phyloP scores from a whole-genome alignment of 1,140 invertebrate genomes.

The Heliconius nattereri region DNA sequence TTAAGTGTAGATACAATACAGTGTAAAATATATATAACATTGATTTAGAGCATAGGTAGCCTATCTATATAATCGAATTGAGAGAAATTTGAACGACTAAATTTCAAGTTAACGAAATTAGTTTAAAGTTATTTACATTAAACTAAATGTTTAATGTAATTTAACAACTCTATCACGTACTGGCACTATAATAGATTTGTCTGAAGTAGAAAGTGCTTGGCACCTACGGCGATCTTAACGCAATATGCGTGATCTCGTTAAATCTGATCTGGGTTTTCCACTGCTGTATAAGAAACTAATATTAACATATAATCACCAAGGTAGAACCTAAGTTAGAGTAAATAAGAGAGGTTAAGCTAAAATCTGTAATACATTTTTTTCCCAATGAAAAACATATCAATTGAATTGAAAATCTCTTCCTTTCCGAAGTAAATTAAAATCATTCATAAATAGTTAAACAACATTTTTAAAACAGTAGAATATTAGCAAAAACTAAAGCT shows the following conservation, averaged over 20 bases:
- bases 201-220: conserved; percentile 50
- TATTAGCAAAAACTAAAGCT: not conserved
- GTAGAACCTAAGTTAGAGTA: no score
- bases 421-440: no score
- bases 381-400: not conserved
- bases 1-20: no score
- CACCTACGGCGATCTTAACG: conserved; percentile 37
- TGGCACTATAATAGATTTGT: not conserved
- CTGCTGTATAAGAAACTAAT: not conserved
- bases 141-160: not conserved
- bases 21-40: no score
- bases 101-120: not conserved
- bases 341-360: no score
- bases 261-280: conserved; percentile 25
- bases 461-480: not conserved
- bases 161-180: conserved; percentile 16
- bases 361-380: no score
- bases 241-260: conserved; percentile 25
- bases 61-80: not conserved
- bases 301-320: no score
- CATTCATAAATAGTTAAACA: not conserved
- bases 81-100: not conserved
- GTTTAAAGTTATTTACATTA: not conserved
- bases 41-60: no score
- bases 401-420: no score